Conservation (phyloP, 2,888 invertebrate genomes). For the Lepidocyrtinus sp. region DNA sequence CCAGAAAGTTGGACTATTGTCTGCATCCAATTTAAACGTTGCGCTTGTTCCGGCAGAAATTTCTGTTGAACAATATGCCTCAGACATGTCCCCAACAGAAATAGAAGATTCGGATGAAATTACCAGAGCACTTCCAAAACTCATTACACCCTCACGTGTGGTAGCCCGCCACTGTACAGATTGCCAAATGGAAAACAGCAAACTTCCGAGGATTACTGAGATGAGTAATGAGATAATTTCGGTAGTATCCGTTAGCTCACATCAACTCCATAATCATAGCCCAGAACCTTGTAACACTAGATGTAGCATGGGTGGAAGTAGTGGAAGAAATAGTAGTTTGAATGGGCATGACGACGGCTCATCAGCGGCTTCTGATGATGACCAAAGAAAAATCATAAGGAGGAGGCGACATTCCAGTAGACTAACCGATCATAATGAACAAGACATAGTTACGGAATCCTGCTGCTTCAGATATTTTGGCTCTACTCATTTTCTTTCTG, state of each 20-base stretch:
- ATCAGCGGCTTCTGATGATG: constrained; percentile 56
- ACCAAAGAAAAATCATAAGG: constrained; percentile 58
- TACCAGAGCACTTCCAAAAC: background rate
- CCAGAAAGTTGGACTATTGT: constrained; percentile 32
- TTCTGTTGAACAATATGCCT: too few relatives aligned
- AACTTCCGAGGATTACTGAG: too few relatives aligned
- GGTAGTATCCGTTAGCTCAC: background rate
- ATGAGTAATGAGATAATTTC: background rate
- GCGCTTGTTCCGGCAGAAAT: too few relatives aligned
- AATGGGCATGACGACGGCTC: constrained; percentile 47
- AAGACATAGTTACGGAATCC: constrained; percentile 10
- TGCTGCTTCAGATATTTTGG: constrained; percentile 64
- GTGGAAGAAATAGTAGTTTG: constrained; percentile 44
- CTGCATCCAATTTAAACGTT: too few relatives aligned
- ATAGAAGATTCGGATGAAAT: background rate
- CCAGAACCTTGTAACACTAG: constrained; percentile 25
- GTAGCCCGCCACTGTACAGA: background rate
- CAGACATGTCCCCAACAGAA: constrained; percentile 22
- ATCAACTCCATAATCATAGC: constrained; percentile 19
- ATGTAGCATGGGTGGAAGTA: constrained; percentile 43
- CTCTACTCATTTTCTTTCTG: constrained; percentile 65
- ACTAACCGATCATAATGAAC: background rate
- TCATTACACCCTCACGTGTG: constrained; percentile 9
- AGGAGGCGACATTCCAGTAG: constrained; percentile 29
- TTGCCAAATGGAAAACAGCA: too few relatives aligned